These are phyloP conservation scores for Enhydra lutris DNA, from an alignment of 2,113 vertebrate genomes.

Conservation along the genomic window DNA sequence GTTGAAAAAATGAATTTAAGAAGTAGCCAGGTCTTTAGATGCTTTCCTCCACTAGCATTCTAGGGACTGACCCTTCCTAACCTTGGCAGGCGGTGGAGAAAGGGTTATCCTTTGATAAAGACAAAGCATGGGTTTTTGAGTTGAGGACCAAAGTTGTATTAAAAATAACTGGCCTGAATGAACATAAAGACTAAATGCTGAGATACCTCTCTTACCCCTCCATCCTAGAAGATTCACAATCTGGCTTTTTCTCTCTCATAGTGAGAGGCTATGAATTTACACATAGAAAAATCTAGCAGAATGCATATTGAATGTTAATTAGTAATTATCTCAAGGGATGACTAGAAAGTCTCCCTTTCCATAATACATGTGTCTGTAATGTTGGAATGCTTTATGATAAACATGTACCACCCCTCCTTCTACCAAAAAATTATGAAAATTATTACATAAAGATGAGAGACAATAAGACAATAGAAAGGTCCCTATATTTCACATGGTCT, in stretches of 20 bases:
- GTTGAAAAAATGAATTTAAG: constrained; percentile 34
- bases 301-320: not conserved
- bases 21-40: not conserved
- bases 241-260: not conserved
- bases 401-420: not conserved
- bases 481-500: not conserved
- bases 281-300: not conserved
- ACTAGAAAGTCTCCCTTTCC: not conserved
- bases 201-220: not conserved
- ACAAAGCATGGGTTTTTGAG: not conserved
- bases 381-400: not conserved
- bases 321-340: not conserved
- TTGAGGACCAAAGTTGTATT: constrained; percentile 6
- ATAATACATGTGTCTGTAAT: not conserved
- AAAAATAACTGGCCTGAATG: not conserved
- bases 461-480: not conserved
- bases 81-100: not conserved
- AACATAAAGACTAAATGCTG: not conserved
- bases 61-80: not conserved
- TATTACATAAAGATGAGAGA: constrained; percentile 25
- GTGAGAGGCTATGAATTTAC: not conserved
- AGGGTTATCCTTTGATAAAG: not conserved
- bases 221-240: not conserved
- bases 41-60: not conserved
- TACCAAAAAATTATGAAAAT: not conserved